phyloP scores from a whole-genome alignment of 2,113 vertebrate genomes.

The Pseudonaja textilis region DNA sequence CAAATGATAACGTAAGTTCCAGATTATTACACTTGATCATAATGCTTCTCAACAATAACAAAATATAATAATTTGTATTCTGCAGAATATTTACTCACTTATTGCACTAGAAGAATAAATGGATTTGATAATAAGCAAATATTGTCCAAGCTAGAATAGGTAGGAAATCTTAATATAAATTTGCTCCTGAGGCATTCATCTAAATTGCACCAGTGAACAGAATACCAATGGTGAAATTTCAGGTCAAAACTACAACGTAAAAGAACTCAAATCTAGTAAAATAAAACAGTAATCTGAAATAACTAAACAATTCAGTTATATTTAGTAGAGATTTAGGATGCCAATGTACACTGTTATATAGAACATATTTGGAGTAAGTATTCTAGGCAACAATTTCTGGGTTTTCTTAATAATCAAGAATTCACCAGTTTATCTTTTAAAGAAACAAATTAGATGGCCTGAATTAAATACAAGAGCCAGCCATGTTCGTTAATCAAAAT shows the following conservation, averaged over 20 bases:
- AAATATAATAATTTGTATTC: not conserved
- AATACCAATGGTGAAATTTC: not conserved
- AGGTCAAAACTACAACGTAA: not conserved
- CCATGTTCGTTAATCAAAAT: not conserved
- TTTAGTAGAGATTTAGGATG: not conserved
- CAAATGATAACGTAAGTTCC: not conserved
- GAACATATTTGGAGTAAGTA: not conserved
- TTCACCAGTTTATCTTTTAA: not conserved
- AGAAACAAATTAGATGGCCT: not conserved
- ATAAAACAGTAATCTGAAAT: not conserved
- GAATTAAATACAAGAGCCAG: not conserved
- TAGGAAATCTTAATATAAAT: not conserved
- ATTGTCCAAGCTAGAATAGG: not conserved
- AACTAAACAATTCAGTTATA: not conserved
- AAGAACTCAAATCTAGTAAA: not conserved
- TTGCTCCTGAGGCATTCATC: not conserved
- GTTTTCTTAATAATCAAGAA: not conserved
- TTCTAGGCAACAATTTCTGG: not conserved
- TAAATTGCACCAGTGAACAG: not conserved
- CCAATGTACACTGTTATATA: not conserved
- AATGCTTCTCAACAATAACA: not conserved
- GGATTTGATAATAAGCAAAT: not conserved
- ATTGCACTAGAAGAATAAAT: not conserved
- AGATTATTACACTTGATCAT: not conserved
- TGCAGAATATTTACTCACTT: not conserved